Percentiles rank a stretch among this genome's conserved stretches.
Conservation (phyloP, 2,888 invertebrate species). For the Brachynemurus nebulosus region DNA sequence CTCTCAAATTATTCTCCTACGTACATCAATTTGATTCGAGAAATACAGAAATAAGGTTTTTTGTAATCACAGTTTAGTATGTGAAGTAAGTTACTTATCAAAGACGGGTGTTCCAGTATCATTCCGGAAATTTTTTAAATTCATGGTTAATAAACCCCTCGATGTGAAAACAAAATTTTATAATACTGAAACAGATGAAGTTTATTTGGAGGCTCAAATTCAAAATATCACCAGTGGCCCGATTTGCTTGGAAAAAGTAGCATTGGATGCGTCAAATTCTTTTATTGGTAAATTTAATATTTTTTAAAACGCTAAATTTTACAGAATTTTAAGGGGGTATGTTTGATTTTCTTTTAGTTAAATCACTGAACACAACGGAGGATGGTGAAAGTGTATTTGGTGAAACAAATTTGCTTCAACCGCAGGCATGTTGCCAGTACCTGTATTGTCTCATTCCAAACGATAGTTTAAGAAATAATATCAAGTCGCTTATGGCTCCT, state of each 20-base stretch:
- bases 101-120: conserved; percentile 62
- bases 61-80: conserved; percentile 59
- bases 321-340: neutral
- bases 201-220: conserved; percentile 55
- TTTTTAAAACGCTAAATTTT: no score
- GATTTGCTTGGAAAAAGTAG: conserved; percentile 88
- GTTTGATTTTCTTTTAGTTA: conserved; percentile 33
- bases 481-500: conserved; percentile 63
- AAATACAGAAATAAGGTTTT: neutral
- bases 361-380: conserved; percentile 53
- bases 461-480: conserved; percentile 58
- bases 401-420: conserved; percentile 65
- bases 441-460: conserved; percentile 82
- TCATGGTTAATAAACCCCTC: conserved; percentile 91
- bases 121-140: conserved; percentile 95
- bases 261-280: conserved; percentile 79
- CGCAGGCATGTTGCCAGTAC: conserved; percentile 87
- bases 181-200: conserved; percentile 76
- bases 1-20: no score
- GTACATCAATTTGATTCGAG: no score
- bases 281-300: conserved; percentile 61
- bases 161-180: conserved; percentile 99
- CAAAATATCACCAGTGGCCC: conserved; percentile 91
- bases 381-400: conserved; percentile 63
- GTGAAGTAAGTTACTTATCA: conserved; percentile 85